These are phyloP conservation scores for Coryphaenoides rupestris DNA, from an alignment of 2,113 vertebrate species.

Conservation along the genomic window DNA sequence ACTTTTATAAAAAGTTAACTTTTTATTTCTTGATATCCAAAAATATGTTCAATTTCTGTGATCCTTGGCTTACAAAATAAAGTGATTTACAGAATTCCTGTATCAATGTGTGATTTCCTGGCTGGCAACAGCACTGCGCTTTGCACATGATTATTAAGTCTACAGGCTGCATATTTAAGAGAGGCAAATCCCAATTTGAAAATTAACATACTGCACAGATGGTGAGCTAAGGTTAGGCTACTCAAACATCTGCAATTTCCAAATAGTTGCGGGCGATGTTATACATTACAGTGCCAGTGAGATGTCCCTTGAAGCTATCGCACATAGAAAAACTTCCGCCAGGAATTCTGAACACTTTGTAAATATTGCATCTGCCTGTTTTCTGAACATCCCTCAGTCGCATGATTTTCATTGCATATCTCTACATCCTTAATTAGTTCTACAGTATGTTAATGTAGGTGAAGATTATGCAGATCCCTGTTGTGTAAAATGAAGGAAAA, in stretches of 20 bases:
- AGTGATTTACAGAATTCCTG: constrained; percentile 35
- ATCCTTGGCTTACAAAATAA: constrained; percentile 59
- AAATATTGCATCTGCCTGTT: constrained; percentile 12
- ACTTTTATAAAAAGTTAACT: constrained; percentile 43
- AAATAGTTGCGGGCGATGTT: neutral
- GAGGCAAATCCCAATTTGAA: constrained; percentile 7
- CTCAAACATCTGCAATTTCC: constrained; percentile 1
- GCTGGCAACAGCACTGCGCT: no score
- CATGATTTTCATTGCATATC: constrained; percentile 37
- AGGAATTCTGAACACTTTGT: constrained; percentile 10
- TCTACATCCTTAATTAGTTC: neutral
- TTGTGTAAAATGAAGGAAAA: constrained; percentile 33
- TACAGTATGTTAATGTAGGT: constrained; percentile 1
- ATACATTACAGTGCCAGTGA: constrained; percentile 3
- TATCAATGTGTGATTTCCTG: constrained; percentile 29
- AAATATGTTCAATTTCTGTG: constrained; percentile 33
- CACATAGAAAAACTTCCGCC: constrained; percentile 10
- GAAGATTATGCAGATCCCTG: constrained; percentile 36
- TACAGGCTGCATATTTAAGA: constrained; percentile 8
- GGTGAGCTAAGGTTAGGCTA: constrained; percentile 11
- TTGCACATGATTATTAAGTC: neutral
- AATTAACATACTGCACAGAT: constrained; percentile 34
- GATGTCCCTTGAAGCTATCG: constrained; percentile 20
- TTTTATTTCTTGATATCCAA: constrained; percentile 38
- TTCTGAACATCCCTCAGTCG: neutral